Percentiles rank a stretch among this genome's conserved stretches.
Evolutionary conservation across 2,888 invertebrate species (phyloP).

Genomic region (Ctena decussata): DNA sequence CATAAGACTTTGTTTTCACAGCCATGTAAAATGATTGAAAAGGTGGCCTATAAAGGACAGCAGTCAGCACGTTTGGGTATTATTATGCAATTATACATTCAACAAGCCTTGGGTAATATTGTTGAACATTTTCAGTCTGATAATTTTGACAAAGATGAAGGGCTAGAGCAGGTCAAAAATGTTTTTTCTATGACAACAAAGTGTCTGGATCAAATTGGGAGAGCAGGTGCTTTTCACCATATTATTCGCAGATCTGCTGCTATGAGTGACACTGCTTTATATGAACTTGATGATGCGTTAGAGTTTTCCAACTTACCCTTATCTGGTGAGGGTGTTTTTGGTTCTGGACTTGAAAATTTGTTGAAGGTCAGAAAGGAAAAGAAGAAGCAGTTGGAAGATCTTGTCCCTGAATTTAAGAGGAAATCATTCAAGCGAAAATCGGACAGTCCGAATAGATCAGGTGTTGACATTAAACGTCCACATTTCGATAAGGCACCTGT

Average conservation of each 20-base stretch:
- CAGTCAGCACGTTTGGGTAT: constrained; percentile 40
- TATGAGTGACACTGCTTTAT: neutral
- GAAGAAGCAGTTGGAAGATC: too few relatives aligned
- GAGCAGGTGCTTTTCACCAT: too few relatives aligned
- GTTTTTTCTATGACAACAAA: neutral
- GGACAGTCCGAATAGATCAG: neutral
- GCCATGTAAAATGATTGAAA: constrained; percentile 48
- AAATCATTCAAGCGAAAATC: neutral
- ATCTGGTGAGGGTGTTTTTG: neutral
- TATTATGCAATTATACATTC: constrained; percentile 35
- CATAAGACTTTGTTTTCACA: constrained; percentile 28
- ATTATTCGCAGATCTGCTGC: neutral
- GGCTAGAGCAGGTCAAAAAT: too few relatives aligned
- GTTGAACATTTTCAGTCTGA: constrained; percentile 9
- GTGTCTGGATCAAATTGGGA: too few relatives aligned
- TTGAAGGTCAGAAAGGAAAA: too few relatives aligned
- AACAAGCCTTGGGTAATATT: constrained; percentile 42
- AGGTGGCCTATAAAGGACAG: constrained; percentile 45
- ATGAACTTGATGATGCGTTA: neutral
- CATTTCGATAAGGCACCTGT: neutral
- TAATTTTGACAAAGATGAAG: constrained; percentile 28
- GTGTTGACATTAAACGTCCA: neutral
- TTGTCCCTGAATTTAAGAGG: neutral
- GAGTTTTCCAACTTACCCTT: too few relatives aligned
- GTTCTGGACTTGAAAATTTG: neutral